These are phyloP conservation scores for Catagonus wagneri DNA, from an alignment of 2,113 vertebrate genomes.

Conservation along the genomic window DNA sequence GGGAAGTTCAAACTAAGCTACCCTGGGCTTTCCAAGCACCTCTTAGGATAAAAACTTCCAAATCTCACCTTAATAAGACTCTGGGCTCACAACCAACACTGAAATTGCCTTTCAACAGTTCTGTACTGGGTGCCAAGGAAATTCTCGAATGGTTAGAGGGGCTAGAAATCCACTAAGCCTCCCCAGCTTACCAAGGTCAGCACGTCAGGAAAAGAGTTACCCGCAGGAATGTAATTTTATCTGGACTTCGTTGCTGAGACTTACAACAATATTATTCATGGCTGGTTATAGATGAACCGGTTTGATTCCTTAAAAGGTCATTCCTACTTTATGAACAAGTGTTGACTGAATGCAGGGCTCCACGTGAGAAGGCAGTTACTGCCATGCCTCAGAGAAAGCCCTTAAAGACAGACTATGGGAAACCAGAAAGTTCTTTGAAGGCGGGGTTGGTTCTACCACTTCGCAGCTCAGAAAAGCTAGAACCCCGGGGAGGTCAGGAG, in stretches of 20 bases:
- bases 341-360: neutral
- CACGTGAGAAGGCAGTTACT: neutral
- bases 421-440: neutral
- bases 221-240: slow-evolving; percentile 42
- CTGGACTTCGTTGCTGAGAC: slow-evolving; percentile 40
- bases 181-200: neutral
- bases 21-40: neutral
- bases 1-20: neutral
- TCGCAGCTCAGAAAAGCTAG: neutral
- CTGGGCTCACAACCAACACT: neutral
- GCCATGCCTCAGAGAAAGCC: neutral
- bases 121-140: neutral
- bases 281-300: slow-evolving; percentile 41
- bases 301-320: slow-evolving; percentile 64
- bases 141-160: neutral
- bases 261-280: slow-evolving; percentile 70
- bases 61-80: slow-evolving; percentile 47
- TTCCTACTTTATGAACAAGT: slow-evolving; percentile 65
- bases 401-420: neutral
- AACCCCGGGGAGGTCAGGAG: neutral
- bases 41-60: neutral
- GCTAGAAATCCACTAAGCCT: neutral
- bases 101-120: slow-evolving; percentile 49
- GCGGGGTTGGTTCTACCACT: neutral
- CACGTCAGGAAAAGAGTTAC: neutral